Conservation (phyloP, 1,140 invertebrate genomes). For the Myzus persicae region DNA sequence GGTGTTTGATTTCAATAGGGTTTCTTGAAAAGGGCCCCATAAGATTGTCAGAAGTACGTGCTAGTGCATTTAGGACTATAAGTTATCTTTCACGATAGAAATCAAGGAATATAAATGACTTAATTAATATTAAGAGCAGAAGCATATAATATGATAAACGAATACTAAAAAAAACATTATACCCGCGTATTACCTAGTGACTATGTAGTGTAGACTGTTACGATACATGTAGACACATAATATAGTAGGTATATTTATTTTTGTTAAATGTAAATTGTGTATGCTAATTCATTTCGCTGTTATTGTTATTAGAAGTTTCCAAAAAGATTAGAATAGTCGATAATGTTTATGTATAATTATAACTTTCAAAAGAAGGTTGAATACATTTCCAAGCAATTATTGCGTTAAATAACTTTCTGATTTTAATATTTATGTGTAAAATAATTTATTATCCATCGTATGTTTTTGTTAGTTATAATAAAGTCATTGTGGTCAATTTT, state of each 20-base stretch:
- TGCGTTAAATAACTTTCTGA: not conserved
- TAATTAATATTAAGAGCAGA: conserved; percentile 26
- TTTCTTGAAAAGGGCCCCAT: not conserved
- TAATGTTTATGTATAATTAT: conserved; percentile 32
- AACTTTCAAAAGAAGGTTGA: conserved; percentile 30
- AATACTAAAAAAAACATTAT: not conserved
- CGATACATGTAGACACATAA: not conserved
- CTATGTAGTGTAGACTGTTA: not conserved
- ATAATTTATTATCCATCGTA: not conserved
- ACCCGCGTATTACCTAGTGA: not conserved
- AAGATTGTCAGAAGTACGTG: conserved; percentile 36
- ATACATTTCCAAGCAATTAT: conserved; percentile 13
- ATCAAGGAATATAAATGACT: conserved; percentile 50
- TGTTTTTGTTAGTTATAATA: not conserved
- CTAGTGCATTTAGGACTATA: conserved; percentile 30
- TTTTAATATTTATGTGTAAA: not conserved
- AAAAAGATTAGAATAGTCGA: not conserved
- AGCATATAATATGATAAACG: not conserved
- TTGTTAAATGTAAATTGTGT: not conserved
- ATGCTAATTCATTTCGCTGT: conserved; percentile 14
- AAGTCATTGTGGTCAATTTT: not conserved
- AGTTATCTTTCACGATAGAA: conserved; percentile 42
- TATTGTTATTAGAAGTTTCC: conserved; percentile 50
- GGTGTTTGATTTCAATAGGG: conserved; percentile 22
- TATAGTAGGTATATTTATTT: not conserved